Percentiles rank a stretch among this genome's conserved stretches.
phyloP scores from a whole-genome alignment of 2,113 vertebrate species.

The Pongo pygmaeus region DNA sequence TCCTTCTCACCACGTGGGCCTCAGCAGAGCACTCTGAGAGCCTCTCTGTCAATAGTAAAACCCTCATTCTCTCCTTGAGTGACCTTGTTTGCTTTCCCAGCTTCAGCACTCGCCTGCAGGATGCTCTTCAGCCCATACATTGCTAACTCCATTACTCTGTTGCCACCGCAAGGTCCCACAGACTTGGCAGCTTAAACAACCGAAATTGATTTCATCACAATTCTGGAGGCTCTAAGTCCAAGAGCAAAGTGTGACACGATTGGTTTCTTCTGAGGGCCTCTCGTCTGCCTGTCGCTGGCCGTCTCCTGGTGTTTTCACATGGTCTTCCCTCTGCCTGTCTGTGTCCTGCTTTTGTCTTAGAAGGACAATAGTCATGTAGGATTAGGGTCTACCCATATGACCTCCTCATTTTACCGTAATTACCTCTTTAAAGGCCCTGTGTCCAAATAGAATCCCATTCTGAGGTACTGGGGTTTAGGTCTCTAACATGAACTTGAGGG shows the following conservation, averaged over 20 bases:
- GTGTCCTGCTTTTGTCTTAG: neutral
- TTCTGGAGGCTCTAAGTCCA: neutral
- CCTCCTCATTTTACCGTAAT: neutral
- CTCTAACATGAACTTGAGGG: neutral
- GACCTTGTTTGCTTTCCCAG: neutral
- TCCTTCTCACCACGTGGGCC: neutral
- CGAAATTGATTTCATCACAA: neutral
- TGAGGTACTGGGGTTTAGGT: neutral
- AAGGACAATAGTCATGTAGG: neutral
- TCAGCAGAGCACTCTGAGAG: neutral
- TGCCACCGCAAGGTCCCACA: neutral
- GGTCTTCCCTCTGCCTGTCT: neutral
- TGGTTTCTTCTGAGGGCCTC: neutral
- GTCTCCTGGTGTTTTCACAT: neutral
- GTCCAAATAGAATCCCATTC: too few species aligned
- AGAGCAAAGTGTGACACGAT: neutral
- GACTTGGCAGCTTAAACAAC: neutral
- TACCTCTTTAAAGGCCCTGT: too few species aligned
- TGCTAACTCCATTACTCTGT: neutral
- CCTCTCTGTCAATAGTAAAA: rapidly evolving
- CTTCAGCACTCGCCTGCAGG: neutral
- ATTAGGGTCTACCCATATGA: neutral
- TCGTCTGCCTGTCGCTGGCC: neutral
- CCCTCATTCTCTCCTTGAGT: neutral
- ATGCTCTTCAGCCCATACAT: neutral